Percentiles rank a stretch among this genome's conserved stretches.
Evolutionary conservation across 2,113 vertebrate genomes (phyloP).

Genomic region (Pipa parva): DNA sequence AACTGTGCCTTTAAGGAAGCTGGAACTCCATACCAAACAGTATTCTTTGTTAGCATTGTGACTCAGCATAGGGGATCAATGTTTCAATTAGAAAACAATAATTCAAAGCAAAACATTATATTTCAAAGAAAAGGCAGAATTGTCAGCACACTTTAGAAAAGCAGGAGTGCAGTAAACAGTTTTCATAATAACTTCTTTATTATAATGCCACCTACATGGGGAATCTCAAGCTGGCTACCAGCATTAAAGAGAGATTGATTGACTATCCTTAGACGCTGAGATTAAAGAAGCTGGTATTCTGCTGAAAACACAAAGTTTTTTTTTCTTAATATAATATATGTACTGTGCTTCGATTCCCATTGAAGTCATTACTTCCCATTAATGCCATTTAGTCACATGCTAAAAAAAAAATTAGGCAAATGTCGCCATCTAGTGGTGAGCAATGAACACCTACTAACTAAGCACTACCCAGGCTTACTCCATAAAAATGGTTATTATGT

Average conservation of each 20-base stretch:
- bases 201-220: constrained; percentile 1
- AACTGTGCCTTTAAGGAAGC: too few relatives aligned
- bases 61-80: too few relatives aligned
- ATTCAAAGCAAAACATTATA: too few relatives aligned
- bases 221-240: constrained; percentile 14
- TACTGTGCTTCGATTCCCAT: not conserved
- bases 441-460: not conserved
- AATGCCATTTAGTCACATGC: not conserved
- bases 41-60: too few relatives aligned
- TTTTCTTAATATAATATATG: constrained; percentile 20
- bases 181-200: constrained; percentile 9
- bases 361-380: not conserved
- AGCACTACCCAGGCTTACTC: too few relatives aligned
- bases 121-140: not conserved
- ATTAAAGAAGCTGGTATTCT: constrained; percentile 5
- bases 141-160: not conserved
- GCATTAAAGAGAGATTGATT: constrained; percentile 13
- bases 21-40: too few relatives aligned
- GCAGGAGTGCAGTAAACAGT: not conserved
- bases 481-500: too few relatives aligned
- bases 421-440: not conserved
- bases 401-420: not conserved
- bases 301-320: constrained; percentile 15
- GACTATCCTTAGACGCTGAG: not conserved
- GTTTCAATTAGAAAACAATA: too few relatives aligned